Evolutionary conservation across 1,140 invertebrate genomes (phyloP), one percentile per base, ranked within the genome.

Genomic region (Bursaphelenchus mucronatus): DNA sequence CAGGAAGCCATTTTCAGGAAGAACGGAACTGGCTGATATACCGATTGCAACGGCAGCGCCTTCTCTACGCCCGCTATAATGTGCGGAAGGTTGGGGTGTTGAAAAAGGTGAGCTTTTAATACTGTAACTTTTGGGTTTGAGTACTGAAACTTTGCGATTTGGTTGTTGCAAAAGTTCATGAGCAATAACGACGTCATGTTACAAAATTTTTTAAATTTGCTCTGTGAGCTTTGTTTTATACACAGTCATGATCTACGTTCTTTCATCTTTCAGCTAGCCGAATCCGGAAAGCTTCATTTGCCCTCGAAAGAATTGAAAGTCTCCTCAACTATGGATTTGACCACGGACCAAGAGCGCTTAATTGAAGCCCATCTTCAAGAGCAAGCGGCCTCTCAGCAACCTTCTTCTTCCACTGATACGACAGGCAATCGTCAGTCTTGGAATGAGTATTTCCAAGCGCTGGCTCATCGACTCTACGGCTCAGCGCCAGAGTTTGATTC

Each of bases 1-100:
- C 7, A 21, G 40, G 47, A 64, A 44, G 21, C 1, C 30, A 11
- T 21, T 44, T 63, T 59, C 41, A 66, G 64, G 64, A 69, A 8
- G 46, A 52, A 43, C 6, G 64, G 43, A 69, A 55, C 21, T 59
- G 13, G 44, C 43, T 66, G 17, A 66, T 66, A 11, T 66, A 21
- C 39, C 43, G 46, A 17, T 47, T 66, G 7, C 64, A 66, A 66
- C 19, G 58, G 1, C 64, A 66, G 41, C 64, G 64, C 13, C 21
- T 66, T 6, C 30, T 46, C 52, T 66, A 66, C 43, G 64, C 64
- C 5, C 41, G 64, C 17, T 68, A 63, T 68, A 63, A 66, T 68
- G 64, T 67, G 7, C 43, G 51, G 10, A 66, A 66, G 39, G 50
- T 66, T 50, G 64, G 41, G n/a, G n/a, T 66, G n/a, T 43, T 66